Percentiles rank a stretch among this genome's conserved stretches.
Evolutionary conservation across 1,140 invertebrate species (phyloP).

Genomic region (Drosophila subpulchrella): DNA sequence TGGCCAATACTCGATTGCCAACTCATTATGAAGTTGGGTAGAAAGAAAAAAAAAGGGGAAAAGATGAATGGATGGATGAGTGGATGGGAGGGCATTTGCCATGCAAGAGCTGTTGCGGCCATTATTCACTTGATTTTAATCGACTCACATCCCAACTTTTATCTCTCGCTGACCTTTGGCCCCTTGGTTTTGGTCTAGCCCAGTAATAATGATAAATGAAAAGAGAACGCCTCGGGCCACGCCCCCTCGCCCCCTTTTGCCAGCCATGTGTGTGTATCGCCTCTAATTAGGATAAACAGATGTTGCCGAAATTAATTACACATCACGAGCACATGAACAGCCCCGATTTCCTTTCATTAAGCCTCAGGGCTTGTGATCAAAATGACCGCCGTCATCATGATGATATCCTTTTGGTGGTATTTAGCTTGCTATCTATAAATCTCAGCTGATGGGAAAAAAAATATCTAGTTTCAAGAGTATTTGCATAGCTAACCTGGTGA

Average conservation of each 20-base stretch:
- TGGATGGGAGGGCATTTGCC: constrained; percentile 9
- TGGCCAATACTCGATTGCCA: constrained; percentile 18
- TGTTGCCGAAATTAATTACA: constrained; percentile 80
- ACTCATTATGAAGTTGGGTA: constrained; percentile 10
- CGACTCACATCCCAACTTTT: constrained; percentile 25
- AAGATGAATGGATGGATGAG: not conserved
- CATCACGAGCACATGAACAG: constrained; percentile 68
- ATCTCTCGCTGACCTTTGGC: constrained; percentile 22
- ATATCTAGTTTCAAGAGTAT: constrained; percentile 31
- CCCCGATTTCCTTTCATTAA: constrained; percentile 4
- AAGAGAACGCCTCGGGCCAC: constrained; percentile 25
- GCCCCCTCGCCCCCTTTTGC: not conserved
- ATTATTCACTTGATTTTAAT: constrained; percentile 53
- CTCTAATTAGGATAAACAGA: constrained; percentile 80
- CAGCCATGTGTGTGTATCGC: constrained; percentile 35
- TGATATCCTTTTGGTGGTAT: constrained; percentile 24
- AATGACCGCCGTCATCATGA: constrained; percentile 43
- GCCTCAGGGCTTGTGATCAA: constrained; percentile 36
- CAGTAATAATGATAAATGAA: constrained; percentile 59
- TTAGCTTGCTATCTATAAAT: constrained; percentile 43
- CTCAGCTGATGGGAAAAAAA: constrained; percentile 20
- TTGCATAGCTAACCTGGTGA: constrained; percentile 60
- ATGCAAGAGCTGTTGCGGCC: constrained; percentile 32
- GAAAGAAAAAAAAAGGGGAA: not conserved
- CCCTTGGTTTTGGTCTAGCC: constrained; percentile 4